phyloP scores from a whole-genome alignment of 2,888 invertebrate species.

The Pristionchus exspectatus region DNA sequence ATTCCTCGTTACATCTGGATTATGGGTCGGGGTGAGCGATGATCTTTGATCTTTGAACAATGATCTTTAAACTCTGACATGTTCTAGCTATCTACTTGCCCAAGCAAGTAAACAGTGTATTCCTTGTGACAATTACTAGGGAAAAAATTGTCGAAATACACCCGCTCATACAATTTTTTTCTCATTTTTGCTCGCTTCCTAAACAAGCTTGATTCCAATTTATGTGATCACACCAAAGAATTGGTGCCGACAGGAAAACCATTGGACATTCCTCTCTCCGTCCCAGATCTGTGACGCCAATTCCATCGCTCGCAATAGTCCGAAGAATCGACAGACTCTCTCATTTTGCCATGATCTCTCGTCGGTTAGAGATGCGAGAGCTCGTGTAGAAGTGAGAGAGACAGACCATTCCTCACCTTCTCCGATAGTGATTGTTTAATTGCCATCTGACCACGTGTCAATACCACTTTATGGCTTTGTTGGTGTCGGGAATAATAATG shows the following conservation, averaged over 20 bases:
- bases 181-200: too few relatives aligned
- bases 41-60: background rate
- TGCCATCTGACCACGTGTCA: background rate
- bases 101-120: background rate
- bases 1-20: background rate
- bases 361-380: too few relatives aligned
- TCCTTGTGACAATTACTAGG: background rate
- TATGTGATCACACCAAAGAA: too few relatives aligned
- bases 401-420: background rate
- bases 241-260: too few relatives aligned
- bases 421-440: background rate
- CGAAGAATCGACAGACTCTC: too few relatives aligned
- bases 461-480: background rate
- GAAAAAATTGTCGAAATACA: too few relatives aligned
- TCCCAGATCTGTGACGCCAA: background rate
- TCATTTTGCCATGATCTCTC: too few relatives aligned
- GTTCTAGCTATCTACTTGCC: too few relatives aligned
- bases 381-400: too few relatives aligned
- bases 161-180: too few relatives aligned
- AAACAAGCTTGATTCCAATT: too few relatives aligned
- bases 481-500: background rate
- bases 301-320: background rate
- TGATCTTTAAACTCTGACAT: too few relatives aligned
- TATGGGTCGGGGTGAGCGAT: conserved; percentile 39
- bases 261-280: background rate